Percentiles rank a stretch among this genome's conserved stretches.
Conservation (phyloP, 1,140 invertebrate genomes). For the Eriosoma lanigerum region DNA sequence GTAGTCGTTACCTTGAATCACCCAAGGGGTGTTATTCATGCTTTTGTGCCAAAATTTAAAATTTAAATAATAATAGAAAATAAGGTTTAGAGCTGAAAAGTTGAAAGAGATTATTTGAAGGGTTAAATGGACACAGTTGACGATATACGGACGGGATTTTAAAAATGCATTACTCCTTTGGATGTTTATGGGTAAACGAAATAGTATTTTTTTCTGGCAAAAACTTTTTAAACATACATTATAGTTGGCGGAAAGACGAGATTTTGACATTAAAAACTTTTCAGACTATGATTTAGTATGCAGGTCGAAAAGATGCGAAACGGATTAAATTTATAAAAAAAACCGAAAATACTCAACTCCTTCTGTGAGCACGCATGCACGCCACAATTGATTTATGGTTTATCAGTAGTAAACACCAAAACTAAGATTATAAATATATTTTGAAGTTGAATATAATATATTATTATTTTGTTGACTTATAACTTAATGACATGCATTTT, state of each 20-base stretch:
- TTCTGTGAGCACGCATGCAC: neutral
- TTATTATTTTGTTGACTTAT: too few relatives aligned
- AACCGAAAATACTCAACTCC: neutral
- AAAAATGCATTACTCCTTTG: neutral
- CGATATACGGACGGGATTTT: neutral
- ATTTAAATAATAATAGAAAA: neutral
- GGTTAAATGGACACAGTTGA: neutral
- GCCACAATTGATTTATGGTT: neutral
- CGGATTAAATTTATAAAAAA: neutral
- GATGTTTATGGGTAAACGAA: neutral
- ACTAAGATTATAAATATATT: neutral
- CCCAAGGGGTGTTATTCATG: too few relatives aligned
- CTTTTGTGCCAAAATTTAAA: too few relatives aligned
- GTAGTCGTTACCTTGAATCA: too few relatives aligned
- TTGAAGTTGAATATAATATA: too few relatives aligned
- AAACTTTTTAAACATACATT: constrained; percentile 5
- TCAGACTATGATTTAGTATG: neutral
- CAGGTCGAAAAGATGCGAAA: neutral
- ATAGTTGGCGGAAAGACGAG: neutral
- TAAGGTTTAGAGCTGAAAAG: neutral
- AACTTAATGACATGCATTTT: too few relatives aligned
- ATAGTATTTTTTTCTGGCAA: neutral
- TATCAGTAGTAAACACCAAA: neutral
- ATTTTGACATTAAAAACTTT: constrained; percentile 23
- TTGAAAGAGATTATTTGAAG: neutral